These are phyloP conservation scores for Glaucidium brasilianum DNA, from an alignment of 2,113 vertebrate genomes.

Conservation along the genomic window DNA sequence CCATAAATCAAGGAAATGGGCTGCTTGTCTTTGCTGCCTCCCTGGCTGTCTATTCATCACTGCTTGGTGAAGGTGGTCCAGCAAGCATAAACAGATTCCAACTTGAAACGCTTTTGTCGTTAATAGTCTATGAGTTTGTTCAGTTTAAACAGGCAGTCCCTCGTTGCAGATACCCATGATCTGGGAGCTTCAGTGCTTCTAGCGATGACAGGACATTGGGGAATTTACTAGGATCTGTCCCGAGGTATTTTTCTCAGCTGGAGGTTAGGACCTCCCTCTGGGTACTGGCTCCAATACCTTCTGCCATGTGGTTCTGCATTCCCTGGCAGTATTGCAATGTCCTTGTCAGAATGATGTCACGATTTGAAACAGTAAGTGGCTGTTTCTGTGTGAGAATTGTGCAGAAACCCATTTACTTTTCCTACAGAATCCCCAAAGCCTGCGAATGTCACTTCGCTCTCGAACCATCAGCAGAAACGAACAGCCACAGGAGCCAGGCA, in stretches of 20 bases:
- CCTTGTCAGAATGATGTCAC: accelerated
- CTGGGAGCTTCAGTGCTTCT: neutral
- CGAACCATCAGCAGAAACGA: neutral
- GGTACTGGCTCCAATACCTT: too few relatives aligned
- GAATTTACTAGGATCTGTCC: neutral
- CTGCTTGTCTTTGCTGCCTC: neutral
- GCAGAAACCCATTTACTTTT: neutral
- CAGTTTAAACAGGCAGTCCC: neutral
- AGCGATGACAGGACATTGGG: neutral
- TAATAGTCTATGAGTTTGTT: neutral
- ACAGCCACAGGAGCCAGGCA: neutral
- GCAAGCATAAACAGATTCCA: neutral
- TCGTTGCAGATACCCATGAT: neutral
- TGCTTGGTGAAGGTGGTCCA: neutral
- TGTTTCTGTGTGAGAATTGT: neutral
- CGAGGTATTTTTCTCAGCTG: neutral
- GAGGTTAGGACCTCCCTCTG: neutral
- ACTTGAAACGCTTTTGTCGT: neutral
- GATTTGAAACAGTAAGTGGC: accelerated
- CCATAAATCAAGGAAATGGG: neutral
- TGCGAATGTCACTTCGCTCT: neutral
- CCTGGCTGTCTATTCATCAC: neutral
- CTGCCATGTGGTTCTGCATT: neutral
- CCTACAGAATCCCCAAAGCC: conserved; percentile 18
- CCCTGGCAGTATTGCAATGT: neutral